Percentiles rank a stretch among this genome's conserved stretches.
Evolutionary conservation across 2,797 vertebrate species (phyloP).

Genomic region (Chelon labrosus): DNA sequence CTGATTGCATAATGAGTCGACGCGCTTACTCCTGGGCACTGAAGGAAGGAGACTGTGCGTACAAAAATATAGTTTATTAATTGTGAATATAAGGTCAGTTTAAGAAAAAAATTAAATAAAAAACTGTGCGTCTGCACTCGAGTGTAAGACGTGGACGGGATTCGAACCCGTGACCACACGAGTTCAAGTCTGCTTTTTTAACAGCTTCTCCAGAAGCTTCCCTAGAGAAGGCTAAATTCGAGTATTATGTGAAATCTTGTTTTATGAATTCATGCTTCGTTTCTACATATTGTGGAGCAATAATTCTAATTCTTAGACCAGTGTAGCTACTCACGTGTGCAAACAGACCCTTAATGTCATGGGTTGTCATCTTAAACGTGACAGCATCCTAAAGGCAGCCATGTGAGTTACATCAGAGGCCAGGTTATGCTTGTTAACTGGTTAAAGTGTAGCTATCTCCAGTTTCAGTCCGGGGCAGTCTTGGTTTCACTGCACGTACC

Average conservation of each 20-base stretch:
- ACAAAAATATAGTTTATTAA: too few relatives aligned
- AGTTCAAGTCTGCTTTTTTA: too few relatives aligned
- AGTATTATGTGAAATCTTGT: too few relatives aligned
- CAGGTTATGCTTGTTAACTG: constrained; percentile 33
- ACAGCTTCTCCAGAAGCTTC: too few relatives aligned
- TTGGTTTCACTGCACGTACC: constrained; percentile 14
- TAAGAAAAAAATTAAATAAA: too few relatives aligned
- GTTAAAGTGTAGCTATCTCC: constrained; percentile 8
- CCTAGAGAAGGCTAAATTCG: too few relatives aligned
- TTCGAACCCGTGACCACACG: too few relatives aligned
- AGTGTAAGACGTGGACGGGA: too few relatives aligned
- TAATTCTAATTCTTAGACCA: neutral
- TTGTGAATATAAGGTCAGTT: too few relatives aligned
- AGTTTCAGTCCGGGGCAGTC: constrained; percentile 37
- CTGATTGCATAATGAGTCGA: neutral
- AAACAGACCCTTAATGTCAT: neutral
- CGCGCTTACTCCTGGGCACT: neutral
- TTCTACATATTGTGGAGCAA: neutral
- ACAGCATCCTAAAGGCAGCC: constrained; percentile 1
- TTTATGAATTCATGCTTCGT: too few relatives aligned
- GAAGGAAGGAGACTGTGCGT: neutral
- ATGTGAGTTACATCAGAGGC: constrained; percentile 22
- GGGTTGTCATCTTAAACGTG: neutral
- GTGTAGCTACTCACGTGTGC: neutral
- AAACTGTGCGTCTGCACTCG: too few relatives aligned